phyloP scores from a whole-genome alignment of 2,888 invertebrate species.

The Chrysolina haemoptera region DNA sequence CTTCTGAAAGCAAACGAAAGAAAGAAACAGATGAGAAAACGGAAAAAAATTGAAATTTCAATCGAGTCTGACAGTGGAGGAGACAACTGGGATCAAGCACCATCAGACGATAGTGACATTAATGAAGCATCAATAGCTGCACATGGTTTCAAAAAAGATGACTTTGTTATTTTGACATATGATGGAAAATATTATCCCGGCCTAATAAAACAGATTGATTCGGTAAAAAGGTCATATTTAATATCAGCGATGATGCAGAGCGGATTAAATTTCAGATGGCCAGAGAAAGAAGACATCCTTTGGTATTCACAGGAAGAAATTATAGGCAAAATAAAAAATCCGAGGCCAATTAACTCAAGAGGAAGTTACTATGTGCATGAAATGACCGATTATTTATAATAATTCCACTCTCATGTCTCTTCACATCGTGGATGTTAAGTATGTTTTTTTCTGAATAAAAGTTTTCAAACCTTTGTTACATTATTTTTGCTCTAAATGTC shows the following conservation, averaged over 20 bases:
- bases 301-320: slow-evolving; percentile 6
- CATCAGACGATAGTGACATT: not conserved
- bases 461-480: not conserved
- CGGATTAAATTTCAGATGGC: slow-evolving; percentile 17
- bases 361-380: slow-evolving; percentile 15
- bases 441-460: not conserved
- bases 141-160: too few relatives aligned
- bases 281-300: slow-evolving; percentile 14
- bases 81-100: not conserved
- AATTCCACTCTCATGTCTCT: not conserved
- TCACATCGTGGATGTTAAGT: too few relatives aligned
- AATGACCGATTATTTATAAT: slow-evolving; percentile 1
- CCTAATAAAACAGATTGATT: not conserved
- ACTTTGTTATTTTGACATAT: not conserved
- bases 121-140: too few relatives aligned
- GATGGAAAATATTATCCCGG: not conserved
- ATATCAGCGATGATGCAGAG: not conserved
- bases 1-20: not conserved
- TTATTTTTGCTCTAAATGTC: not conserved
- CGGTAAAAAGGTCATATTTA: not conserved
- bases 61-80: not conserved
- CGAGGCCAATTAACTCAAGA: slow-evolving; percentile 10
- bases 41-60: not conserved
- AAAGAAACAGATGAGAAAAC: not conserved
- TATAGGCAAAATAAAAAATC: slow-evolving; percentile 13